A percentile compares a stretch with the other conserved stretches of the same genome.
Conservation (phyloP, 2,797 vertebrate species). For the Chanos chanos region DNA sequence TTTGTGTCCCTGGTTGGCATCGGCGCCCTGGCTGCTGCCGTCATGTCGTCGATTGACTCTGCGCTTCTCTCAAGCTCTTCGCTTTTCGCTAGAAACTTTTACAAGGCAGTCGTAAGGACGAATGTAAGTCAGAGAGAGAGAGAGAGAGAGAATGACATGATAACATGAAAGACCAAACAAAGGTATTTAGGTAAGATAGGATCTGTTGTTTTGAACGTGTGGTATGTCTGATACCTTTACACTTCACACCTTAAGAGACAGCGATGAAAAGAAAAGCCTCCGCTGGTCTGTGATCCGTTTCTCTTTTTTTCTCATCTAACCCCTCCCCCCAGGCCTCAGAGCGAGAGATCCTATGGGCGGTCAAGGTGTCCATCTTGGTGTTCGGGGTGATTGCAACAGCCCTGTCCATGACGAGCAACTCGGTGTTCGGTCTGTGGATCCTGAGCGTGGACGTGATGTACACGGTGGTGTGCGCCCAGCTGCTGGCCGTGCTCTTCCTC, state of each 20-base stretch:
- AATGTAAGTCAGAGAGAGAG: no score
- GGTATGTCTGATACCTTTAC: neutral
- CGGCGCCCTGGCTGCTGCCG: constrained; percentile 59
- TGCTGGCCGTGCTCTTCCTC: constrained; percentile 70
- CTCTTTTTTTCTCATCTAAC: no score
- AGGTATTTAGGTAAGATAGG: neutral
- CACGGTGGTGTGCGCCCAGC: constrained; percentile 69
- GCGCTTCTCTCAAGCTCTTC: constrained; percentile 62
- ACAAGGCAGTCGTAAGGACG: no score
- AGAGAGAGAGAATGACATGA: no score
- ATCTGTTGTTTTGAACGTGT: no score
- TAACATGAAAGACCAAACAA: constrained; percentile 34
- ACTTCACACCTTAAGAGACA: no score
- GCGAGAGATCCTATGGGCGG: constrained; percentile 65
- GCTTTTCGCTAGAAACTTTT: constrained; percentile 60
- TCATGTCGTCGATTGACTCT: constrained; percentile 67
- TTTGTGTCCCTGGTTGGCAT: constrained; percentile 51
- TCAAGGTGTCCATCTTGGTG: constrained; percentile 60
- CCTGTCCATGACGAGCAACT: constrained; percentile 61
- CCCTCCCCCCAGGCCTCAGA: constrained; percentile 62
- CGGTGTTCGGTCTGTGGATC: constrained; percentile 69
- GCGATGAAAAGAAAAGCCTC: no score
- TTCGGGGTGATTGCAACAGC: constrained; percentile 58
- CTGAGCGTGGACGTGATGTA: constrained; percentile 69
- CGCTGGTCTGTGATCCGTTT: no score